These are phyloP conservation scores for Adineta ricciae DNA, from an alignment of 2,888 invertebrate species.

Conservation along the genomic window DNA sequence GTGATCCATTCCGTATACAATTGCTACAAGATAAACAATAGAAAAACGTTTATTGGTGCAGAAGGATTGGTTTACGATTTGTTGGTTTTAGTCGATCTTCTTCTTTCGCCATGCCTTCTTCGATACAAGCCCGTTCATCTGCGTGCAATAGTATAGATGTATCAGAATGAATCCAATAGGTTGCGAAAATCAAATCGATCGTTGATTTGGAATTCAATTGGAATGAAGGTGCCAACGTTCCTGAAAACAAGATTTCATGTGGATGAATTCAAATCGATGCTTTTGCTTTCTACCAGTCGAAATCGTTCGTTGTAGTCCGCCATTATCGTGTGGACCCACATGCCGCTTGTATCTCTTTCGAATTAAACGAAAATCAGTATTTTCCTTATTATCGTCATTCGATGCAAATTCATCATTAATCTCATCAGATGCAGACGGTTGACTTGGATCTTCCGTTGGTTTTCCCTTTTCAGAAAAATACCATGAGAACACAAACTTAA, in stretches of 20 bases:
- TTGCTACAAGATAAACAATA: constrained; percentile 40
- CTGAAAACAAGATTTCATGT: background rate
- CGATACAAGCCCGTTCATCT: constrained; percentile 61
- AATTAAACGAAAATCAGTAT: background rate
- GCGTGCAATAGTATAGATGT: constrained; percentile 53
- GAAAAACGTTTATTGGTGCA: too few species aligned
- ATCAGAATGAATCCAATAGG: constrained; percentile 64
- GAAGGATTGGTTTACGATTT: constrained; percentile 39
- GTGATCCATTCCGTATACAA: constrained; percentile 50
- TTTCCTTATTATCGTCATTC: background rate
- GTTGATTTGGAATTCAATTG: background rate
- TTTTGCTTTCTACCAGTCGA: constrained; percentile 45
- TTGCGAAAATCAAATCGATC: constrained; percentile 60
- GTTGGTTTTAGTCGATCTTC: constrained; percentile 44
- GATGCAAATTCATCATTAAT: background rate
- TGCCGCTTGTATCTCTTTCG: constrained; percentile 39
- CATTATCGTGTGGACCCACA: constrained; percentile 51
- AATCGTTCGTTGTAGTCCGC: constrained; percentile 48
- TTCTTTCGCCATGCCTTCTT: constrained; percentile 50
- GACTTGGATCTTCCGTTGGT: background rate
- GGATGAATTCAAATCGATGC: too few species aligned
- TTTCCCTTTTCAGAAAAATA: background rate
- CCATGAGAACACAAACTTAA: too few species aligned
- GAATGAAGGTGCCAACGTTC: constrained; percentile 1
- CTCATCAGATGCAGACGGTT: background rate